phyloP scores from a whole-genome alignment of 2,113 vertebrate species.

The Labeo catla region DNA sequence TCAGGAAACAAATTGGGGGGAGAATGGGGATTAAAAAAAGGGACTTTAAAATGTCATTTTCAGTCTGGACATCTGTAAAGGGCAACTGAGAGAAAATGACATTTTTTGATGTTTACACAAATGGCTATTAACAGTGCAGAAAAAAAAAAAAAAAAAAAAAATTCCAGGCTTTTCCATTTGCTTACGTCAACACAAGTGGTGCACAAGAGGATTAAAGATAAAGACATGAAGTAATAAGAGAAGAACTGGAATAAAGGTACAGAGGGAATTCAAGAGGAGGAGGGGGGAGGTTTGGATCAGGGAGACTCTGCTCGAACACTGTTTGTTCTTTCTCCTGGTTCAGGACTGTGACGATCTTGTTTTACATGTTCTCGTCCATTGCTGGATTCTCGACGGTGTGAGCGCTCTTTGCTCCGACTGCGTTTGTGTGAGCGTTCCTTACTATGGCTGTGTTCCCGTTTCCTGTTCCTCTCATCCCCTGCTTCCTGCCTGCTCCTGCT shows the following conservation, averaged over 20 bases:
- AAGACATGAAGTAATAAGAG: not conserved
- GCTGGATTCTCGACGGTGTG: constrained; percentile 82
- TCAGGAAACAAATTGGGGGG: constrained; percentile 43
- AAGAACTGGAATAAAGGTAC: not conserved
- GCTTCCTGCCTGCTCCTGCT: constrained; percentile 65
- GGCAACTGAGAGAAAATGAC: not conserved
- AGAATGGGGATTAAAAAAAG: constrained; percentile 59
- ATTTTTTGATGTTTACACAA: constrained; percentile 37
- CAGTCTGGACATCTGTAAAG: constrained; percentile 59
- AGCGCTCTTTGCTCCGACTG: constrained; percentile 86
- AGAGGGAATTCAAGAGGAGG: constrained; percentile 40
- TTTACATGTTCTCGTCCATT: constrained; percentile 85
- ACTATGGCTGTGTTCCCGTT: constrained; percentile 83
- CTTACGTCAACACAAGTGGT: constrained; percentile 14
- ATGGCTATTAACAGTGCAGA: not conserved
- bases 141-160: constrained; percentile 6
- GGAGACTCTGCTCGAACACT: constrained; percentile 43
- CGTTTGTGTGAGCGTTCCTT: constrained; percentile 84
- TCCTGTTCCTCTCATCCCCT: constrained; percentile 84
- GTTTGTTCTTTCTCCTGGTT: constrained; percentile 75
- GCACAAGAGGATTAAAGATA: not conserved
- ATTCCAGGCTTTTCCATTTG: constrained; percentile 1
- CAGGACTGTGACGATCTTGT: constrained; percentile 84
- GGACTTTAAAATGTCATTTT: constrained; percentile 67
- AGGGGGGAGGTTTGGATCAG: constrained; percentile 38